Evolutionary conservation across 2,888 invertebrate genomes (phyloP), one percentile per base, ranked within the genome.

Genomic region (Apodemia zela): DNA sequence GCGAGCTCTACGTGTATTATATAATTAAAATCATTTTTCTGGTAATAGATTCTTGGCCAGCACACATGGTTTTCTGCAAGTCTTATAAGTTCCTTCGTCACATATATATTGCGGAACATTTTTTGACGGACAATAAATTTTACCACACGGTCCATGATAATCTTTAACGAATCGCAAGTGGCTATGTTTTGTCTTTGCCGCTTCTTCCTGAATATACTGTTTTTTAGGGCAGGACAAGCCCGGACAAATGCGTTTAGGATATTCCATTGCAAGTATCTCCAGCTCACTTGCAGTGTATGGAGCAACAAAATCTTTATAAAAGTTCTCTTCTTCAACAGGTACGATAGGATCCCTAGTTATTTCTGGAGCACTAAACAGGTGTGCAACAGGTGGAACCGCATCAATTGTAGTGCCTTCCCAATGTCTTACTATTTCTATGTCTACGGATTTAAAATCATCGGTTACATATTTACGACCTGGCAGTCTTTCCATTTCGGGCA

Each of bases 161-260:
- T 90, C 91, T 64, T 91, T 89, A 0, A 15, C 45, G 45, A 47
- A 47, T 17, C 17, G n/a, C 45, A 47, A 47, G 45, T 47, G 45
- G 8, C 7, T 47, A 47, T 47, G 6, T 17, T 47, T 47, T 47
- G 4, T 42, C 42, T 15, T 42, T 42, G 15, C 42, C 5, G 69
- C 78, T 68, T 90, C 87, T 15, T 91, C 91, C 38, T 74, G 81
- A 51, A 91, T 88, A 60, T 90, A 91, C 61, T 87, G 87, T 66
- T 89, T 76, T 66, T 85, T 88, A 2, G 79, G 81, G 71, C 91
- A 91, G 60, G 89, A 89, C 0, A 87, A 88, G 15, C 91, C 91
- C 62, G 89, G 89, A 71, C 91, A 91, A 3, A 90, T 90, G 0
- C 91, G 90, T 72, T 89, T 90, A 2, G 91, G 91, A 64, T 91